phyloP scores from a whole-genome alignment of 2,888 invertebrate species.

The Isoperla grammatica region DNA sequence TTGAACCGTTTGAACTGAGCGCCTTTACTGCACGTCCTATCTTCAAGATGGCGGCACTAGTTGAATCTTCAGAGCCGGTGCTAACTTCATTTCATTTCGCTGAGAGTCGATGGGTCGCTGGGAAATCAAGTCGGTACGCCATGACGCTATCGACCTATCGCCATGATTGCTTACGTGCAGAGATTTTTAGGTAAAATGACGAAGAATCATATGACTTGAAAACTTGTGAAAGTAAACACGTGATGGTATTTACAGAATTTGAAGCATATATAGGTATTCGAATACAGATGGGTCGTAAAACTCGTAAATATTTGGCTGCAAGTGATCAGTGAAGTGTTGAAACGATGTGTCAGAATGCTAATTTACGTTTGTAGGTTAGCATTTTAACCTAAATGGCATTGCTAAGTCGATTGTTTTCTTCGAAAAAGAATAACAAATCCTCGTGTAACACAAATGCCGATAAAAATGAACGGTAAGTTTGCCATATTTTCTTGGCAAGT shows the following conservation, averaged over 20 bases:
- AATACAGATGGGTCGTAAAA: no score
- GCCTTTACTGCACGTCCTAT: no score
- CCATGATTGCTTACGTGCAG: background rate
- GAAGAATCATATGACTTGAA: conserved; percentile 29
- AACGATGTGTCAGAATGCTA: background rate
- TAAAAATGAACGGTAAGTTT: conserved; percentile 29
- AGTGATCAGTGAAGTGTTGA: no score
- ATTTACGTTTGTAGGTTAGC: background rate
- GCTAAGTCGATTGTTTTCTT: conserved; percentile 65
- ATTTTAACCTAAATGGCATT: conserved; percentile 56
- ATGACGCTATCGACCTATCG: no score
- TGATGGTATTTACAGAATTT: conserved; percentile 29
- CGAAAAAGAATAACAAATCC: conserved; percentile 50
- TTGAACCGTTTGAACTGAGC: no score
- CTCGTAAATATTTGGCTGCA: no score
- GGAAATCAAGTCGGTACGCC: no score
- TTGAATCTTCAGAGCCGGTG: no score
- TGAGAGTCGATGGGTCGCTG: no score
- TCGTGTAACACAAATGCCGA: conserved; percentile 23
- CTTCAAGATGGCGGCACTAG: no score
- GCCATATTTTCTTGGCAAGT: no score
- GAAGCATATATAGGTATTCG: background rate
- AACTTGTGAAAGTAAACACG: conserved; percentile 29
- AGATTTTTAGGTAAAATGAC: conserved; percentile 18
- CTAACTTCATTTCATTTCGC: no score